phyloP scores from a whole-genome alignment of 2,888 invertebrate genomes.

The Synergus gifuensis region DNA sequence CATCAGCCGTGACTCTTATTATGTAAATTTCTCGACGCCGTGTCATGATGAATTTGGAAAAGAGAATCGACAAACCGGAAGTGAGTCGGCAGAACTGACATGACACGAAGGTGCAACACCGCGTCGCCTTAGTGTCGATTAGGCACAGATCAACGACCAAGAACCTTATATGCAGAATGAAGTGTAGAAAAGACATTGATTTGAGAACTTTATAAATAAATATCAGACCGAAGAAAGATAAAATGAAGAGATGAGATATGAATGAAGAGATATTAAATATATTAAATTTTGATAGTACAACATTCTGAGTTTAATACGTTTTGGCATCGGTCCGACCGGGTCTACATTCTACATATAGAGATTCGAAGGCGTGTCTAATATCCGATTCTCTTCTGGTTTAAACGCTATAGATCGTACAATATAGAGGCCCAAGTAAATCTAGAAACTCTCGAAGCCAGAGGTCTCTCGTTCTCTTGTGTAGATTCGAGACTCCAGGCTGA shows the following conservation, averaged over 20 bases:
- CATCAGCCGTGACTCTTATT: slow-evolving; percentile 29
- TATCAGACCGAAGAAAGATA: not conserved
- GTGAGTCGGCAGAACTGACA: slow-evolving; percentile 10
- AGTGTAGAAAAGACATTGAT: not conserved
- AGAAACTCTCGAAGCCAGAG: slow-evolving; percentile 60
- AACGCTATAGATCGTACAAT: slow-evolving; percentile 56
- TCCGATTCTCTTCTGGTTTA: slow-evolving; percentile 52
- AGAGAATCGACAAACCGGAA: slow-evolving; percentile 32
- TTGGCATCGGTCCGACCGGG: slow-evolving; percentile 44
- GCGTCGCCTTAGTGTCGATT: slow-evolving; percentile 12
- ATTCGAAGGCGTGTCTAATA: slow-evolving; percentile 58
- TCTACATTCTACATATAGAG: slow-evolving; percentile 49
- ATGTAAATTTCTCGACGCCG: slow-evolving; percentile 18
- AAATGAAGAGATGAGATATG: no score
- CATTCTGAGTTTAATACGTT: slow-evolving; percentile 52
- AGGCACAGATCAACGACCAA: not conserved
- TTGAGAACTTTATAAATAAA: not conserved
- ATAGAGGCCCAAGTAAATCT: slow-evolving; percentile 61
- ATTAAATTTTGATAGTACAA: slow-evolving; percentile 53
- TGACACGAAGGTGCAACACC: slow-evolving; percentile 29
- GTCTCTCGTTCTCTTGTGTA: slow-evolving; percentile 48
- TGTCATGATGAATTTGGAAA: slow-evolving; percentile 26
- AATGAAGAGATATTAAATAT: no score
- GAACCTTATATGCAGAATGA: not conserved
- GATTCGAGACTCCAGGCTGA: slow-evolving; percentile 52